Evolutionary conservation across 2,113 vertebrate genomes (phyloP).

Genomic region (Pterophyllum scalare): DNA sequence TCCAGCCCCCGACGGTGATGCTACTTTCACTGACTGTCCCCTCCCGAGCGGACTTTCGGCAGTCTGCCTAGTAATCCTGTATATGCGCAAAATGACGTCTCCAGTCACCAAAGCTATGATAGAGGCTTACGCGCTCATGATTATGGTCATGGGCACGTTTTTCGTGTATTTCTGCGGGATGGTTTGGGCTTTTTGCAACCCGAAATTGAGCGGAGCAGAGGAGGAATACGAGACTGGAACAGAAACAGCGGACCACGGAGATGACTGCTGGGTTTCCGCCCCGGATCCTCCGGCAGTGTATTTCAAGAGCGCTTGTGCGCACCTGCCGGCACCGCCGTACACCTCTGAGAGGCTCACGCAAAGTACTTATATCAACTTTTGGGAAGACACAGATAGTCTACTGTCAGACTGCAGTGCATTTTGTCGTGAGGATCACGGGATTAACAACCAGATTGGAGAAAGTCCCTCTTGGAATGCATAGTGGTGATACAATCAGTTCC

Average conservation of each 20-base stretch:
- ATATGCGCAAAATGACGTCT: constrained; percentile 67
- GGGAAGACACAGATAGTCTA: constrained; percentile 55
- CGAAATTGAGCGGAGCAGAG: constrained; percentile 76
- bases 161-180: constrained; percentile 83
- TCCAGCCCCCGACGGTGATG: constrained; percentile 21
- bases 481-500: not conserved
- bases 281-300: not conserved
- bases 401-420: constrained; percentile 50
- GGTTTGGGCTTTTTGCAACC: constrained; percentile 85
- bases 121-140: constrained; percentile 83
- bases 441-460: constrained; percentile 20
- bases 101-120: constrained; percentile 80
- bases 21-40: not conserved
- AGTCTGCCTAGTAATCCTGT: not conserved
- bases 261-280: constrained; percentile 17
- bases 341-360: constrained; percentile 31
- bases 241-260: constrained; percentile 13
- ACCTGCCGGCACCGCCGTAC: constrained; percentile 24
- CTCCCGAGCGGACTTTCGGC: not conserved
- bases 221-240: constrained; percentile 47
- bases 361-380: constrained; percentile 61
- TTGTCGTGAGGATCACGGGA: constrained; percentile 38
- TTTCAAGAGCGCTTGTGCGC: constrained; percentile 29
- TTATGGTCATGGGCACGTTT: constrained; percentile 82
- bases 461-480: constrained; percentile 15